A percentile compares a stretch with the other conserved stretches of the same genome.
These are phyloP conservation scores for Lamproptera curius DNA, from an alignment of 2,888 invertebrate genomes.

Conservation along the genomic window DNA sequence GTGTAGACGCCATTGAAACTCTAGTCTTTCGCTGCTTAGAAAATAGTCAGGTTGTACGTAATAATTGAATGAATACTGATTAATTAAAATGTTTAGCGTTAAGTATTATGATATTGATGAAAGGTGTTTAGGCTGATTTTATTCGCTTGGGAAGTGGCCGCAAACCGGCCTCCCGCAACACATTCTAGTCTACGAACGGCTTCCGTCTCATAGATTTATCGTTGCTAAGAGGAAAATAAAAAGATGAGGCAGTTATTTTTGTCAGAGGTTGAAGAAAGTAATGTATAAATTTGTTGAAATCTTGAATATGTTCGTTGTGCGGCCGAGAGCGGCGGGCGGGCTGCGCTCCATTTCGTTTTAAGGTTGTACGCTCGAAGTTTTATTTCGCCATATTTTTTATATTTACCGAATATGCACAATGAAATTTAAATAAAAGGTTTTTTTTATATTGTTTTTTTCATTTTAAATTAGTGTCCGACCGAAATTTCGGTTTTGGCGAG, in stretches of 20 bases:
- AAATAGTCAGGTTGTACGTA: constrained; percentile 54
- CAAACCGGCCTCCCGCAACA: constrained; percentile 34
- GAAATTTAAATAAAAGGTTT: constrained; percentile 72
- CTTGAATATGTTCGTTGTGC: constrained; percentile 30
- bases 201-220: constrained; percentile 56
- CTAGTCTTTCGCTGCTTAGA: constrained; percentile 69
- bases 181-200: constrained; percentile 60
- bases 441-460: constrained; percentile 62
- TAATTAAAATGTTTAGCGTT: constrained; percentile 44
- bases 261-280: constrained; percentile 38
- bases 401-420: constrained; percentile 74
- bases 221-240: constrained; percentile 28
- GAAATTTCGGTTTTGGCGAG: no score
- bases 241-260: constrained; percentile 54
- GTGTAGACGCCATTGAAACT: constrained; percentile 66
- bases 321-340: constrained; percentile 27
- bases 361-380: constrained; percentile 54
- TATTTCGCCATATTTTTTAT: constrained; percentile 69
- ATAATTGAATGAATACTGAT: constrained; percentile 44
- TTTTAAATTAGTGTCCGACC: constrained; percentile 7
- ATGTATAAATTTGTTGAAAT: constrained; percentile 49
- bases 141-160: constrained; percentile 35
- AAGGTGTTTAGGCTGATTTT: constrained; percentile 30
- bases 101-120: constrained; percentile 55
- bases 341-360: constrained; percentile 34